Base-by-base conservation (phyloP, 2,113 vertebrate genomes). In the Edolisoma coerulescens region DNA sequence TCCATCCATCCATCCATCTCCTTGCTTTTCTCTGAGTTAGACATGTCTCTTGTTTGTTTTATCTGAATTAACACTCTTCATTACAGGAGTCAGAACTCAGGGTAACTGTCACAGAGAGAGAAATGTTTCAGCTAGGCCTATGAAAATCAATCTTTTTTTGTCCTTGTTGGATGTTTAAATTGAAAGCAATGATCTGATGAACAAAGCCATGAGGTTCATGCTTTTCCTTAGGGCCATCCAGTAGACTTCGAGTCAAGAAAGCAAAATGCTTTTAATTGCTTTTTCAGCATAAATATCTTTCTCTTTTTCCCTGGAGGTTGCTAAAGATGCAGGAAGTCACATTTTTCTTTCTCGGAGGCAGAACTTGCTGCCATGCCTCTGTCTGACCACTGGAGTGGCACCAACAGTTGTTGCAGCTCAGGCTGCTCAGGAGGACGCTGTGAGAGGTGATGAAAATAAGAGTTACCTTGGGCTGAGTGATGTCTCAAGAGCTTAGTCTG, bases 1-100 rank as follows among this genome's bases (percentile, higher is more conserved):
- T 59, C 54, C 57, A 12, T 13, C 32, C 32, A 0, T 84, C 47
- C 30, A 3, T 16, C 33, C 10, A 0, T 78, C 41, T 11, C n/a
- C 17, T 56, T 82, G 32, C 57, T 77, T 47, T 70, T 61, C n/a
- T 75, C 27, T 13, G 39, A 54, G 42, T 75, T 26, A 75, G n/a
- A 32, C 4, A 0, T 28, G 20, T 45, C 32, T 57, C 28, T 45
- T 64, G 24, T 37, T 88, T 73, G 10, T 59, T 90, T 27, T 65
- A 4, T 45, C 35, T 54, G 33, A 77, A 52, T 76, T 41, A 67
- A 49, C 30, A 33, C 24, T 73, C 89, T 42, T 15, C 11, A 4
- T 42, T 79, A 21, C 50, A 74, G 27, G 26, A 63, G 16, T 84
- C 54, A 10, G n/a, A 93, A 17, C 6, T 13, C 39, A 35, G 13